Evolutionary conservation across 2,888 invertebrate species (phyloP).

Genomic region (Dasypolia templi): DNA sequence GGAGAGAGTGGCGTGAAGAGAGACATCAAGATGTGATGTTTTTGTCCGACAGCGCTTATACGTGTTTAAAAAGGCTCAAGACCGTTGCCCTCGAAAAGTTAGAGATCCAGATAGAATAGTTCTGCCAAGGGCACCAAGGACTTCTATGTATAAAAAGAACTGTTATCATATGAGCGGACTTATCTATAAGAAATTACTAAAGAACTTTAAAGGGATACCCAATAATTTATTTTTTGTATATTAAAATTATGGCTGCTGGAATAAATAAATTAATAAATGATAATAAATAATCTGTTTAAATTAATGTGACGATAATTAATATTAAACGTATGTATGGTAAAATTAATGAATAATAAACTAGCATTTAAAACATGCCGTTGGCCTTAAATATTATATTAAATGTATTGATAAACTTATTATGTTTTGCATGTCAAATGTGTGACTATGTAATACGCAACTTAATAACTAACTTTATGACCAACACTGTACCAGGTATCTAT

Average conservation of each 20-base stretch:
- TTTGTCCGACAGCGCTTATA: no score
- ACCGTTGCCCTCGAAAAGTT: no score
- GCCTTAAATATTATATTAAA: neutral
- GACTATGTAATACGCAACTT: neutral
- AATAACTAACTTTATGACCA: neutral
- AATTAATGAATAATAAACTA: no score
- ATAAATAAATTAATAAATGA: neutral
- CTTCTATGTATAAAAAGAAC: no score
- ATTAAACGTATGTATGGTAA: neutral
- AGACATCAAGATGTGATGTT: neutral
- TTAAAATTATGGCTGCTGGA: neutral
- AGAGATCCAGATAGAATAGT: no score
- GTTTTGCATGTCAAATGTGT: neutral
- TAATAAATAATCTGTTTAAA: no score
- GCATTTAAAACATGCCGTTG: neutral
- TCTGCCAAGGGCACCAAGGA: no score
- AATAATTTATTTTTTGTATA: neutral
- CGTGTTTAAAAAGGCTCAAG: no score
- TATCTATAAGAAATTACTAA: no score
- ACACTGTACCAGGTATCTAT: neutral
- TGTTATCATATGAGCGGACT: no score
- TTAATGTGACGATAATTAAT: neutral
- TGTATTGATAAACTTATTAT: neutral
- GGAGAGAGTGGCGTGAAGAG: no score
- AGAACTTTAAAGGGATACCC: neutral